Base-by-base conservation (phyloP, 2,113 vertebrate genomes). In the Malurus alboscapulatus region DNA sequence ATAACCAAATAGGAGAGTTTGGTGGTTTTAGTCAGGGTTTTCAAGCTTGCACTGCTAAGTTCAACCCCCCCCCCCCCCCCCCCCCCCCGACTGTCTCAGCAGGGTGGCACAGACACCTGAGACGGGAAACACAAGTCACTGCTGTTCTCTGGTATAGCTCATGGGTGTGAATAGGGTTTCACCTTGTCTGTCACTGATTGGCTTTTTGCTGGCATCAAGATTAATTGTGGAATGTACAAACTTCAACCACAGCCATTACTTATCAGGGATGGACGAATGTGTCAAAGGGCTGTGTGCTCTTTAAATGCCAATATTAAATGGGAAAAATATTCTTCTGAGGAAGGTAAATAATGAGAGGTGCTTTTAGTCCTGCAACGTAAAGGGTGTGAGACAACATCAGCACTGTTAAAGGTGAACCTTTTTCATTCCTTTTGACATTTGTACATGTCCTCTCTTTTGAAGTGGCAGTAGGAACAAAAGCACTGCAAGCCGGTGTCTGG, bases 381-480 rank as follows among this genome's bases (percentile, higher is more conserved):
- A 90, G 12, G 10, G 19, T 38, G 36, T 58, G 40, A 84, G 69
- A 72, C 1, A 10, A 34, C 47, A 68, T n/a, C 77, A 89, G 58
- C 58, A 17, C 21, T 45, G 19, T 54, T 91, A 61, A 75, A 84
- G 78, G 40, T 57, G 50, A 75, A 16, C 53, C 0, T 0, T 12
- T 93, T 90, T 92, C 74, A 48, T 90, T 90, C 88, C 57, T 61
- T 92, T 71, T 90, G 61, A 72, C n/a, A n/a, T 86, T 68, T 79
- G 63, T 57, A 36, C n/a, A 17, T 44, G 14, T 50, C 77, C 53
- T 65, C 10, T 71, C 66, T 51, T 48, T 14, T 2, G 14, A 86
- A 85, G 88, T 32, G 36, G 27, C 50, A 79, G 79, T 57, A 17
- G 62, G 80, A 87, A 57, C 11, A 44, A 87, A 47, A 92, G 36